Conservation (phyloP, 2,797 vertebrate genomes). For the Bufotes viridis region DNA sequence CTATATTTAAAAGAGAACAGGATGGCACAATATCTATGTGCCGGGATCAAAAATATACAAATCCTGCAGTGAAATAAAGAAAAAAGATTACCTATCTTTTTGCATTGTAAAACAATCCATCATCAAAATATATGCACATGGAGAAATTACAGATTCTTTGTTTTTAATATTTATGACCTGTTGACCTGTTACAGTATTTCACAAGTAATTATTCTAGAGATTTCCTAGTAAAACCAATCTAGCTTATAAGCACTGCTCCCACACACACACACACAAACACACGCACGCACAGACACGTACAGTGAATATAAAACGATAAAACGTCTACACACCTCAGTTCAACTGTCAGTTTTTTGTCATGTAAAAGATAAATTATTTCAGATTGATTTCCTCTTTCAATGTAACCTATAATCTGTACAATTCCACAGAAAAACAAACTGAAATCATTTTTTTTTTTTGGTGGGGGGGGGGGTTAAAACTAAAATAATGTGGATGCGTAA, state of each 20-base stretch:
- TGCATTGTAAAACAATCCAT: conserved; percentile 17
- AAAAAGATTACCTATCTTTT: conserved; percentile 19
- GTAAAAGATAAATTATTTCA: no score
- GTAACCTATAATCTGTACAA: no score
- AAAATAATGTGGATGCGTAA: no score
- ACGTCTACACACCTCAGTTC: no score
- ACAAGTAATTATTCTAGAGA: conserved; percentile 13
- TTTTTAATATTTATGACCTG: conserved; percentile 19
- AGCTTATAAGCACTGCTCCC: background rate
- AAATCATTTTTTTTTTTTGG: no score
- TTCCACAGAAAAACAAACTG: no score
- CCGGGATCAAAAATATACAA: background rate
- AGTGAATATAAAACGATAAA: no score
- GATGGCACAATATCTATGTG: background rate
- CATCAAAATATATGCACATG: conserved; percentile 14
- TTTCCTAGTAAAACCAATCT: background rate
- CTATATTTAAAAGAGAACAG: background rate
- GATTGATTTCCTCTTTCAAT: no score
- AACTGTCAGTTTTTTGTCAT: no score
- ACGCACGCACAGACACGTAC: no score
- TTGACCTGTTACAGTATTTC: conserved; percentile 21
- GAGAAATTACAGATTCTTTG: conserved; percentile 10
- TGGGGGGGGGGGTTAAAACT: no score
- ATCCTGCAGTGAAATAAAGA: conserved; percentile 6
- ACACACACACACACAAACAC: background rate